phyloP scores from a whole-genome alignment of 2,797 vertebrate genomes.

The Falco novaeseelandiae region DNA sequence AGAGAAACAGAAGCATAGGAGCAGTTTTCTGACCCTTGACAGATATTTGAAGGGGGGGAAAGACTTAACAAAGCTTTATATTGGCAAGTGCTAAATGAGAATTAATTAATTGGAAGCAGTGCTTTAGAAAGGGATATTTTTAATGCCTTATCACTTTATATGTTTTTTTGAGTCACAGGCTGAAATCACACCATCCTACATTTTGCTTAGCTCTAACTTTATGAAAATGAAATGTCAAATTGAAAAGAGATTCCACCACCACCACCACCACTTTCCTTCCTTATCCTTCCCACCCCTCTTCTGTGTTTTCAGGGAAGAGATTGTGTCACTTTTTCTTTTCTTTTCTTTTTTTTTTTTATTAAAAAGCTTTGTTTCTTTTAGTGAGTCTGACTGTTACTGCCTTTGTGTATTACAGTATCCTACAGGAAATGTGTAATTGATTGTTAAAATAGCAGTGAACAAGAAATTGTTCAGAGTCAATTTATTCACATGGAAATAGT shows the following conservation, averaged over 20 bases:
- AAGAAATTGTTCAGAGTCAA: background rate
- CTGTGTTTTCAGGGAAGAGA: background rate
- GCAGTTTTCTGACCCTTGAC: background rate
- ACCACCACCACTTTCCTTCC: background rate
- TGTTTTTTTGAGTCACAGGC: background rate
- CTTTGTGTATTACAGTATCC: background rate
- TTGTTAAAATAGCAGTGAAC: background rate
- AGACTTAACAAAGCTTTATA: conserved; percentile 10
- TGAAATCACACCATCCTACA: background rate
- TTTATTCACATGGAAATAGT: background rate
- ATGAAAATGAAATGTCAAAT: background rate
- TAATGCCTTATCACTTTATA: background rate
- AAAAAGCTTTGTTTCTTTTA: background rate
- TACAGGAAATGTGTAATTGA: background rate
- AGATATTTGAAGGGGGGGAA: background rate
- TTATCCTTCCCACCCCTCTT: background rate
- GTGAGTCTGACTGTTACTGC: background rate
- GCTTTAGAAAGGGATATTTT: background rate
- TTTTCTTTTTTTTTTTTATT: too few relatives aligned
- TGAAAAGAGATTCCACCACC: background rate
- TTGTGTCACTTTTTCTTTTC: background rate
- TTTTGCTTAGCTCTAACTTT: background rate
- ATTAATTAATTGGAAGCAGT: background rate
- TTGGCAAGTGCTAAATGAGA: background rate
- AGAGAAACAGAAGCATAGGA: background rate